Base-by-base conservation (phyloP, 2,797 vertebrate species). In the Pagetopsis macropterus region DNA sequence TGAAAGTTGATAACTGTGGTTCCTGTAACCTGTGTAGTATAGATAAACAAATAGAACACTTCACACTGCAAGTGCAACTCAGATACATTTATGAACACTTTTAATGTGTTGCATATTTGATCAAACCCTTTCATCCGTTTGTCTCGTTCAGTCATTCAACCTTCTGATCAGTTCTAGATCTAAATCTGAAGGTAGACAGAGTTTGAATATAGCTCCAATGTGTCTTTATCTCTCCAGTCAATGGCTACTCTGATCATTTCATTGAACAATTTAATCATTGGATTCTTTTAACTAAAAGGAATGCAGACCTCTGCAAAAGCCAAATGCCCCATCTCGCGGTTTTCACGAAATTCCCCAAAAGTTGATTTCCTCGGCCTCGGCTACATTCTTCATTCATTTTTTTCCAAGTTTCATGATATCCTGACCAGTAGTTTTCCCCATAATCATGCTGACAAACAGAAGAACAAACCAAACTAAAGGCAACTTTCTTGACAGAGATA, bases 1-100 rank as follows among this genome's bases (percentile, higher is more conserved):
- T 0, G 4, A 65, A 84, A 67, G 63, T 62, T 19, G 57, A 74
- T 75, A 65, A 63, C 40, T 10, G n/a, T 16, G 49, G 10, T 75
- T 48, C 14, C 19, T 70, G 27, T 70, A 61, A 75, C 72, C 23
- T 51, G 45, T 48, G 9, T 21, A 6, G 9, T 48, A 27, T 12
- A 44, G 62, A 79, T 75, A 62, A 68, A 65, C 16, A 37, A 52
- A 41, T 44, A 57, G 0, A 58, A 46, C 13, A 49, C 10, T 40
- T 41, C 2, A 19, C 23, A 11, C n/a, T 65, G 7, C 15, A 45
- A 44, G 4, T 43, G 33, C 27, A 44, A 16, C 23, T 10, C 23
- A 37, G 13, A 13, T 37, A 44, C 37, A 49, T 51, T 56, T 23
- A 33, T 5, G 6, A 21, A 9, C 6, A 52, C 44, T 19, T 15